These are phyloP conservation scores for Eleutherodactylus coqui DNA, from an alignment of 2,797 vertebrate genomes.

Conservation along the genomic window DNA sequence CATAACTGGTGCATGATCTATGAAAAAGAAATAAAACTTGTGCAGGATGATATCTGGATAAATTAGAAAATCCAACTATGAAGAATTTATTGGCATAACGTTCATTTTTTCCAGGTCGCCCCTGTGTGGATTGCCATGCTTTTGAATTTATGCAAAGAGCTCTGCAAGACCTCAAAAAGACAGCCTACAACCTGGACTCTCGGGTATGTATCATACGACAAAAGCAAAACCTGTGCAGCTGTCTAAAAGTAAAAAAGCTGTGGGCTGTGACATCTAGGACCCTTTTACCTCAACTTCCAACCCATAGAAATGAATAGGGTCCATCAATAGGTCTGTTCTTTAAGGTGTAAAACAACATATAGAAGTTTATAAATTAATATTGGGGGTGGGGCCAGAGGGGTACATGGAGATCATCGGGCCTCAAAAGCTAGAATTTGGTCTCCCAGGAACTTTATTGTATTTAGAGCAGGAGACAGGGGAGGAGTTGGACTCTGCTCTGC, in stretches of 20 bases:
- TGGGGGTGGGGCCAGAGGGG: too few species aligned
- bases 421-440: too few species aligned
- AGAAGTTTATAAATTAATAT: too few species aligned
- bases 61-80: neutral
- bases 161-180: slow-evolving; percentile 93
- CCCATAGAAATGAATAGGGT: neutral
- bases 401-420: too few species aligned
- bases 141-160: slow-evolving; percentile 99
- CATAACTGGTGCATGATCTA: too few species aligned
- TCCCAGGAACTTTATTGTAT: too few species aligned
- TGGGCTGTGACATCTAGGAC: neutral
- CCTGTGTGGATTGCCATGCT: slow-evolving; percentile 95
- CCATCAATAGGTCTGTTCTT: neutral
- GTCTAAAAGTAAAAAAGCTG: neutral
- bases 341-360: too few species aligned
- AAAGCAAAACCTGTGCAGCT: neutral
- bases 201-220: slow-evolving; percentile 76
- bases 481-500: too few species aligned
- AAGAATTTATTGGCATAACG: neutral
- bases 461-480: too few species aligned
- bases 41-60: too few species aligned
- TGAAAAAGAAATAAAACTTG: too few species aligned
- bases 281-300: neutral
- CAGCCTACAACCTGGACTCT: slow-evolving; percentile 88
- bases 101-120: slow-evolving; percentile 80